phyloP scores from a whole-genome alignment of 1,140 invertebrate genomes.

The Sesamia nonagrioides region DNA sequence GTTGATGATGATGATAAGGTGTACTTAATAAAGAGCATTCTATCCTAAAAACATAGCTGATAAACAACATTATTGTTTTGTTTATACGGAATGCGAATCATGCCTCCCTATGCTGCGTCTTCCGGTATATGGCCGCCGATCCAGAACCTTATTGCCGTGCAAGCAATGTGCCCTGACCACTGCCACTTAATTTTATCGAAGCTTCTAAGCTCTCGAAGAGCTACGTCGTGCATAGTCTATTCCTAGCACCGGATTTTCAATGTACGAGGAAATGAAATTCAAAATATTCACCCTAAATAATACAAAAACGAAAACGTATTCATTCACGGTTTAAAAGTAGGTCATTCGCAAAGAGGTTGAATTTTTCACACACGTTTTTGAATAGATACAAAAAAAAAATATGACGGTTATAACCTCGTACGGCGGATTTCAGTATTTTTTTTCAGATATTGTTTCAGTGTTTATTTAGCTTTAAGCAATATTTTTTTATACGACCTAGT shows the following conservation, averaged over 20 bases:
- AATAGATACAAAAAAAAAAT: not conserved
- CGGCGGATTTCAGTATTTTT: not conserved
- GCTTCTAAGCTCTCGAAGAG: too few species aligned
- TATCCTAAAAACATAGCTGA: too few species aligned
- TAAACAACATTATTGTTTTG: too few species aligned
- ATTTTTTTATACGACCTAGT: not conserved
- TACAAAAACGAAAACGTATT: not conserved
- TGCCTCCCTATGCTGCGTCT: too few species aligned
- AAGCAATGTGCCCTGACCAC: too few species aligned
- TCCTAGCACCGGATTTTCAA: not conserved
- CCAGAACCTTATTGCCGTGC: too few species aligned
- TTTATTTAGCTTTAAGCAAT: not conserved
- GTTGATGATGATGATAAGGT: too few species aligned
- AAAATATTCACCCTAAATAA: not conserved
- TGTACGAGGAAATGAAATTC: not conserved
- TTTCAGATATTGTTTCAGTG: not conserved
- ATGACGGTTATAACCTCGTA: not conserved
- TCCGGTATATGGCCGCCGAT: too few species aligned
- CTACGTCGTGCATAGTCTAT: too few species aligned
- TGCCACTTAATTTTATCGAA: too few species aligned
- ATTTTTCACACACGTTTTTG: conserved; percentile 10
- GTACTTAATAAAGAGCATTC: too few species aligned
- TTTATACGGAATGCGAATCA: too few species aligned
- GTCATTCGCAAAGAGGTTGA: conserved; percentile 17
- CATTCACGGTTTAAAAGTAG: conserved; percentile 4